Conservation (phyloP, 2,797 vertebrate genomes). For the Merluccius polli region DNA sequence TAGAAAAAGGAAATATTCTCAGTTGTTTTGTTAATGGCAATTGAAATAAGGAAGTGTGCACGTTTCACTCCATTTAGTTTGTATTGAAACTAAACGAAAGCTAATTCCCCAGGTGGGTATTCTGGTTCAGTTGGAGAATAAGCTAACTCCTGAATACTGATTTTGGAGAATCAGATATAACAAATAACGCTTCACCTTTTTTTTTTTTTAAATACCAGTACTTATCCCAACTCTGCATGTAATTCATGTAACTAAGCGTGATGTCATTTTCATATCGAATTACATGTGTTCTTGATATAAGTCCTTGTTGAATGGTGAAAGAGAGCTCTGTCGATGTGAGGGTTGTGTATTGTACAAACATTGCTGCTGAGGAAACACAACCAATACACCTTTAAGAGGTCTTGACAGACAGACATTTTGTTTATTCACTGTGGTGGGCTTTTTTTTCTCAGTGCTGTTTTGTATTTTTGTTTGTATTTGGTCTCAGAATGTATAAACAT, state of each 20-base stretch:
- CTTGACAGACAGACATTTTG: background rate
- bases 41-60: background rate
- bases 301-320: too few relatives aligned
- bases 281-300: too few relatives aligned
- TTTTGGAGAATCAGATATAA: background rate
- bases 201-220: background rate
- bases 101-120: background rate
- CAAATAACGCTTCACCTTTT: background rate
- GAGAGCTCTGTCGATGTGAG: background rate
- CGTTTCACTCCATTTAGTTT: background rate
- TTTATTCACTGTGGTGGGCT: background rate
- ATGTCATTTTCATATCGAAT: background rate
- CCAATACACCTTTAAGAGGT: too few relatives aligned
- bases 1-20: background rate
- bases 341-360: background rate
- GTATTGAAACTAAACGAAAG: background rate
- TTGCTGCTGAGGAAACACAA: conserved; percentile 8
- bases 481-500: background rate
- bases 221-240: background rate
- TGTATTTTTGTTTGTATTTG: background rate
- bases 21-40: background rate
- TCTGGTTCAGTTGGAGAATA: background rate
- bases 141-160: background rate
- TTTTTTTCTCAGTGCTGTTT: background rate
- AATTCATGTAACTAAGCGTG: background rate